Evolutionary conservation across 2,797 vertebrate species (phyloP).

Genomic region (Threskiornis aethiopicus): DNA sequence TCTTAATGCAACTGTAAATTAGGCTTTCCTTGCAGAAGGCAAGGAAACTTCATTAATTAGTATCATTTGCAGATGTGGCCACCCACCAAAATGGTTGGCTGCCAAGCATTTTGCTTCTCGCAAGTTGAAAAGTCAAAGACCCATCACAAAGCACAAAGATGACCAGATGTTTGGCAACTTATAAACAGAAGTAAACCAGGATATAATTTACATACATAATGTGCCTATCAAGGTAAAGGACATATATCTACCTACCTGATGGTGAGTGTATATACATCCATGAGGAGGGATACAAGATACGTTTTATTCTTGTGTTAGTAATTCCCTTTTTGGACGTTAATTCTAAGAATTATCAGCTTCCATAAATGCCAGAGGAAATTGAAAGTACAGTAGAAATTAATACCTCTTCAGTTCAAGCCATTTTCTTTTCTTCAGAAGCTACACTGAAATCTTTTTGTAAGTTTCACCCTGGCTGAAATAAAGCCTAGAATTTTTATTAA

Average conservation of each 20-base stretch:
- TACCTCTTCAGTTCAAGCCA: neutral
- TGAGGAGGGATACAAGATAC: neutral
- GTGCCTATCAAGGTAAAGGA: neutral
- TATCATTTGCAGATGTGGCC: neutral
- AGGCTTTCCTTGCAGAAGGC: neutral
- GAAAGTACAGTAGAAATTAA: neutral
- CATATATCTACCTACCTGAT: neutral
- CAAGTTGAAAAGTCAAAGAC: neutral
- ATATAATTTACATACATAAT: neutral
- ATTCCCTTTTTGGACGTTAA: neutral
- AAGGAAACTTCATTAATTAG: neutral
- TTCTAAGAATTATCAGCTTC: neutral
- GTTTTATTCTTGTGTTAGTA: neutral
- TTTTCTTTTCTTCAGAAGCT: neutral
- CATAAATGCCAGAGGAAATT: neutral
- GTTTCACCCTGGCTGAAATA: neutral
- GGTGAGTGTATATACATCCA: too few species aligned
- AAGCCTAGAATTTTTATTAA: neutral
- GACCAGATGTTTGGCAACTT: neutral
- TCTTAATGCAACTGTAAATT: neutral
- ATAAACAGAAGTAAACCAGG: neutral
- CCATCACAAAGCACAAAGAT: neutral
- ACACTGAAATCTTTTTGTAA: neutral
- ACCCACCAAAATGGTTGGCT: neutral
- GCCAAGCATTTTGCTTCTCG: neutral